These are phyloP conservation scores for Bedellia somnulentella DNA, from an alignment of 2,888 invertebrate species.

Conservation along the genomic window DNA sequence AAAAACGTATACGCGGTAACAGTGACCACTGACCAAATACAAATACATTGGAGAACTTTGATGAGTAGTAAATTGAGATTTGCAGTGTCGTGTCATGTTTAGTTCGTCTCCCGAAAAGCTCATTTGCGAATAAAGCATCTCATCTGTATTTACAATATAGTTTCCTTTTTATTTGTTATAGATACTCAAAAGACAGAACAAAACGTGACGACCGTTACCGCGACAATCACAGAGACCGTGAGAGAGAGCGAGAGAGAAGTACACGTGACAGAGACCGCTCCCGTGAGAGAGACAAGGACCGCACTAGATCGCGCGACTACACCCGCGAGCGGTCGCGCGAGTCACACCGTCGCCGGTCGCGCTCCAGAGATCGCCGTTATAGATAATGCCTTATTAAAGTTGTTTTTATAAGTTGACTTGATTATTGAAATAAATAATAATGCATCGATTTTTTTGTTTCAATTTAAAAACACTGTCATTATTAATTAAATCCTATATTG, in stretches of 20 bases:
- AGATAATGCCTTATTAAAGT: conserved; percentile 25
- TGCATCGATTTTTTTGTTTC: too few relatives aligned
- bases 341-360: conserved; percentile 24
- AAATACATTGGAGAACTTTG: too few relatives aligned
- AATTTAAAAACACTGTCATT: too few relatives aligned
- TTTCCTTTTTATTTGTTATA: conserved; percentile 23
- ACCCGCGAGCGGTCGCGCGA: conserved; percentile 15
- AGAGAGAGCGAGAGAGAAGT: conserved; percentile 10
- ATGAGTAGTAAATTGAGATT: too few relatives aligned
- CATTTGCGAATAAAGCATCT: too few relatives aligned
- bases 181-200: conserved; percentile 42
- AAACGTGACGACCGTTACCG: conserved; percentile 39
- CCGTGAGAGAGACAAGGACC: conserved; percentile 16
- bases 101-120: too few relatives aligned
- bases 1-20: too few relatives aligned
- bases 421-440: too few relatives aligned
- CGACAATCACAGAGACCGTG: conserved; percentile 23
- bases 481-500: too few relatives aligned
- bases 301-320: conserved; percentile 14
- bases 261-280: conserved; percentile 18
- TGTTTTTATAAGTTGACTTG: too few relatives aligned
- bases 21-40: too few relatives aligned
- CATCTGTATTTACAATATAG: not conserved
- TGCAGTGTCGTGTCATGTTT: too few relatives aligned
- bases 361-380: conserved; percentile 40